Evolutionary conservation across 2,113 vertebrate species (phyloP), one percentile per base, ranked within the genome.

Genomic region (Rhabdomys dilectus): DNA sequence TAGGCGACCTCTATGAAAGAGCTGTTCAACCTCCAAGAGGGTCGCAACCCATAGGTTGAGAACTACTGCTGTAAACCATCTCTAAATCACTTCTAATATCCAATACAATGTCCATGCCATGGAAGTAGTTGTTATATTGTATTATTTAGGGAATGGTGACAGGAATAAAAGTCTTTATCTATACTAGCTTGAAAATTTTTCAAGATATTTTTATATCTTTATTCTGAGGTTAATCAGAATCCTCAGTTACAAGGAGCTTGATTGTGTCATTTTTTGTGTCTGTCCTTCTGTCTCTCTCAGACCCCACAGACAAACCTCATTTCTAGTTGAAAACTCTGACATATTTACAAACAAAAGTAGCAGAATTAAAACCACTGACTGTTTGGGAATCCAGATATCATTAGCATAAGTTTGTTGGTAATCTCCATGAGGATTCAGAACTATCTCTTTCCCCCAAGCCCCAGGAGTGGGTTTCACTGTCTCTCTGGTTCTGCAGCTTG

Each of bases 381-480:
- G 1, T 10, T 66, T 91, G 4, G 2, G 13, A 31, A 10, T 68
- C 70, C 12, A 75, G 48, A 91, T 31, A 24, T 81, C 7, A 73
- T 80, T 39, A 11, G n/a, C 45, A 22, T 1, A 7, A 42, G 1
- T 45, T 89, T 2, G 31, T 77, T 56, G 70, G 45, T 13, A 0
- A n/a, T 13, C 42, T 6, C 7, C 29, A 0, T 60, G 24, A 53
- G 56, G 88, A n/a, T 34, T 22, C 11, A 21, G 9, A n/a, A n/a
- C 39, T 1, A 51, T 21, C 9, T 26, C 72, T 36, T 66, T 53
- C 53, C 64, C 36, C 31, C 12, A 36, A 26, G 22, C 84, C 16
- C 0, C 1, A 34, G 53, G 39, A 53, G 19, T 0, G 15, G 91
- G 21, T 4, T 0, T 1, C 45, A 0, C 3, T 4, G 7, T 13